These are phyloP conservation scores for Paratrypauchen microcephalus DNA, from an alignment of 2,797 vertebrate species.

Conservation along the genomic window DNA sequence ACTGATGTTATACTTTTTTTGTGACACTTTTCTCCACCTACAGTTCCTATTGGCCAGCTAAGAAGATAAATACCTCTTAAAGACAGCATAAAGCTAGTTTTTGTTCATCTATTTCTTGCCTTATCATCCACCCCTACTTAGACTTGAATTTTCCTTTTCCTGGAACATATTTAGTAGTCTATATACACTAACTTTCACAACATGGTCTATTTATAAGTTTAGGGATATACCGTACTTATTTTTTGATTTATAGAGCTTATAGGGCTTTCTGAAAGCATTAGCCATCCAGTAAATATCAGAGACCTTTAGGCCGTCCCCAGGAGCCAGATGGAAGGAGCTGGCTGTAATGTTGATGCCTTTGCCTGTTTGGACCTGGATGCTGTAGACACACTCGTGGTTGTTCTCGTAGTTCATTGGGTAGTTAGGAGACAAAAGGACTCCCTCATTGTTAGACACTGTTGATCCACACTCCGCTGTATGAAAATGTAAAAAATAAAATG, in stretches of 20 bases:
- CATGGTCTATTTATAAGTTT: neutral
- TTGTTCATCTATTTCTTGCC: neutral
- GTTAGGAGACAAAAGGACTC: slow-evolving; percentile 93
- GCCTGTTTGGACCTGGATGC: slow-evolving; percentile 93
- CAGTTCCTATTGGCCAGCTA: neutral
- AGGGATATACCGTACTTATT: neutral
- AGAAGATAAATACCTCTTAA: neutral
- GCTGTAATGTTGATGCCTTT: slow-evolving; percentile 96
- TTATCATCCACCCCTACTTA: too few species aligned
- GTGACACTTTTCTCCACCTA: neutral
- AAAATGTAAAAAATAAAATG: slow-evolving; percentile 27
- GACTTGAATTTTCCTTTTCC: too few species aligned
- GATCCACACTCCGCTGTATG: slow-evolving; percentile 92
- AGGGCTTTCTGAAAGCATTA: neutral
- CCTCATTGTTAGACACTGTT: slow-evolving; percentile 88
- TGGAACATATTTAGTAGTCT: neutral
- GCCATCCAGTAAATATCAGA: neutral
- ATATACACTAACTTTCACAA: neutral
- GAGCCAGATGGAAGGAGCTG: slow-evolving; percentile 88
- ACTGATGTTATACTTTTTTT: too few species aligned
- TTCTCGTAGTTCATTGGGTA: slow-evolving; percentile 94
- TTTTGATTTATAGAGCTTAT: neutral
- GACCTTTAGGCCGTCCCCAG: slow-evolving; percentile 95
- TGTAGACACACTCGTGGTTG: slow-evolving; percentile 97
- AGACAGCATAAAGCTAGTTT: neutral